A percentile compares a stretch with the other conserved stretches of the same genome.
These are phyloP conservation scores for Tortricodes alternella DNA, from an alignment of 2,888 invertebrate species.

Conservation along the genomic window DNA sequence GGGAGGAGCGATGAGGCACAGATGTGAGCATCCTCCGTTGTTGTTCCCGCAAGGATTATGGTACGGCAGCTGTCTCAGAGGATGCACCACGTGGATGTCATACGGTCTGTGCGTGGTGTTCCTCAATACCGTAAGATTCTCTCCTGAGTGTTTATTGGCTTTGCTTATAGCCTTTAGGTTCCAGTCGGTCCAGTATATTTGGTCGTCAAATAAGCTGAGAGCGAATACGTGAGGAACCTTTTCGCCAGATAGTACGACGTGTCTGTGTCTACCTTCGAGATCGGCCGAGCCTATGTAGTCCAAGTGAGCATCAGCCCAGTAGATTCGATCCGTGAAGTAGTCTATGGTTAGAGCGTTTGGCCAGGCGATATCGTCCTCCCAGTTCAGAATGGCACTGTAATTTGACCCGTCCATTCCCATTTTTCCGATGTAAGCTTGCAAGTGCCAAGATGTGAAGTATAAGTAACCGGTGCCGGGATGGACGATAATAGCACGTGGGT, in stretches of 20 bases:
- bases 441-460: constrained; percentile 98
- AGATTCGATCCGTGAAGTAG: constrained; percentile 96
- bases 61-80: constrained; percentile 91
- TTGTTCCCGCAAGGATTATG: constrained; percentile 94
- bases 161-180: constrained; percentile 95
- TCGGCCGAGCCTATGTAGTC: constrained; percentile 98
- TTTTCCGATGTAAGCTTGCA: constrained; percentile 97
- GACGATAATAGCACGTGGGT: constrained; percentile 96
- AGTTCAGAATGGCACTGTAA: constrained; percentile 92
- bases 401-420: constrained; percentile 98
- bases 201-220: constrained; percentile 95
- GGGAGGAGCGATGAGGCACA: constrained; percentile 95
- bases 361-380: constrained; percentile 98
- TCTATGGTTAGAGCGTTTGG: constrained; percentile 98
- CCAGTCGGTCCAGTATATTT: constrained; percentile 99
- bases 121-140: constrained; percentile 87
- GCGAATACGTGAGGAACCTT: constrained; percentile 98
- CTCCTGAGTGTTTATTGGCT: constrained; percentile 95
- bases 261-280: constrained; percentile 94
- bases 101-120: constrained; percentile 98
- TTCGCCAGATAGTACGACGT: constrained; percentile 89
- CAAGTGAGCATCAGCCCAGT: constrained; percentile 99
- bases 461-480: constrained; percentile 97
- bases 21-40: constrained; percentile 98
- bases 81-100: constrained; percentile 96